phyloP scores from a whole-genome alignment of 2,797 vertebrate species.

The Gallinago stenura region DNA sequence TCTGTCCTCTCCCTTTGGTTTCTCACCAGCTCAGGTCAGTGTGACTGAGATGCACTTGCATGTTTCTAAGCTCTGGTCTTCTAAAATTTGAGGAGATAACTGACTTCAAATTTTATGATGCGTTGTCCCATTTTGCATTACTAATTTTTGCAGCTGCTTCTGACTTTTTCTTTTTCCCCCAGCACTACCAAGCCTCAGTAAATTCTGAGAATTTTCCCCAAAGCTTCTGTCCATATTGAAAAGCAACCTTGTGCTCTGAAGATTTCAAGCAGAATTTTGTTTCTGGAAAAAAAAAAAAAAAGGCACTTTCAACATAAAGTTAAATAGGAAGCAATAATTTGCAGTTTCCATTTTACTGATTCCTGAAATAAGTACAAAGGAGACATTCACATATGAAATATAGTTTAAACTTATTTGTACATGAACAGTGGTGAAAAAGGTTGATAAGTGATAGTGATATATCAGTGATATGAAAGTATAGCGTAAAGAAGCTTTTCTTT shows the following conservation, averaged over 20 bases:
- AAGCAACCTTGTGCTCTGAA: constrained; percentile 63
- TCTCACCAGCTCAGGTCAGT: accelerated
- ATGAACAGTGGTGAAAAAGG: neutral
- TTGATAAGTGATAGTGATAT: too few species aligned
- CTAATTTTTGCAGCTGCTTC: constrained; percentile 72
- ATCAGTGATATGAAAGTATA: neutral
- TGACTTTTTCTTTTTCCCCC: constrained; percentile 53
- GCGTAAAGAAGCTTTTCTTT: neutral
- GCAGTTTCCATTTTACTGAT: neutral
- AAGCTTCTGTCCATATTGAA: constrained; percentile 66
- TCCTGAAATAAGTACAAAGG: neutral
- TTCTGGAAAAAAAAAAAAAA: constrained; percentile 45
- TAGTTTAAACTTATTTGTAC: neutral
- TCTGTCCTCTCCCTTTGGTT: neutral
- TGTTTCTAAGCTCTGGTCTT: neutral
- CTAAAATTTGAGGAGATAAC: neutral
- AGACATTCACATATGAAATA: neutral
- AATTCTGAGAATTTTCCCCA: constrained; percentile 54
- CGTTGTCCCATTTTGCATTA: constrained; percentile 19
- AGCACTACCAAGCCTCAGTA: constrained; percentile 4
- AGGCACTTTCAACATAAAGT: constrained; percentile 49
- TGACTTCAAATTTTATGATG: constrained; percentile 20
- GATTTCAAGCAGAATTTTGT: constrained; percentile 51
- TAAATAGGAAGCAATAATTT: constrained; percentile 45
- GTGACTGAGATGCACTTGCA: accelerated